Base-by-base conservation (phyloP, 2,113 vertebrate species). In the Anolis sagrei region DNA sequence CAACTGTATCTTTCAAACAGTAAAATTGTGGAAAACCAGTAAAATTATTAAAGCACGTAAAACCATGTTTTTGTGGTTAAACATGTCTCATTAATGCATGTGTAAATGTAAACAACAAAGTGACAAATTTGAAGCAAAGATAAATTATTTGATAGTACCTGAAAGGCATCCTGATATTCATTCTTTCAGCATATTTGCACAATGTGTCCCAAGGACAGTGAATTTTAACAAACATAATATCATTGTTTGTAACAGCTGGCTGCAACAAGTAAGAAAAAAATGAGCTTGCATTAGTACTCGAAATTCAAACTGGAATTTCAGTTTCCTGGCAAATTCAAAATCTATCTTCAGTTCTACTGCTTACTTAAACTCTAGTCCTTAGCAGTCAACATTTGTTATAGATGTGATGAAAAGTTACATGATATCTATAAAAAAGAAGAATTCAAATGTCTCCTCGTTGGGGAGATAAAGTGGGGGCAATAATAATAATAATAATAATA, bases 121-220 rank as follows among this genome's bases (percentile, higher is more conserved):
- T 85, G 7, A 75, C 76, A 79, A 51, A 2, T 58, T 14, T 58
- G 54, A 73, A 87, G 70, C n/a, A 87, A 78, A 90, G 87, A n/a
- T 34, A 87, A 93, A 92, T 73, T 4, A 86, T 34, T 76, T 89
- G 16, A 89, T 91, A 79, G 39, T 97, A 99, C 98, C 98, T 99
- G 97, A 99, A 99, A 87, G 99, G 99, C 98, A 99, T 99, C 88
- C 98, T 95, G 94, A 99, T 99, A 95, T 98, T 99, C 97, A 99
- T 98, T 89, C 98, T 98, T 94, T 99, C 98, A 54, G 98, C 98
- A 1, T 99, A 99, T 95, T 99, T 99, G 96, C 99, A 99, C 86
- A 99, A 90, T 0, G 98, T 97, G 64, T 99, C 98, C 99, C 99
- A 99, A 0, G 98, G 98, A 91, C 98, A 98, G 49, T 99, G 97